Conservation (phyloP, 2,113 vertebrate genomes). For the Cynocephalus volans region DNA sequence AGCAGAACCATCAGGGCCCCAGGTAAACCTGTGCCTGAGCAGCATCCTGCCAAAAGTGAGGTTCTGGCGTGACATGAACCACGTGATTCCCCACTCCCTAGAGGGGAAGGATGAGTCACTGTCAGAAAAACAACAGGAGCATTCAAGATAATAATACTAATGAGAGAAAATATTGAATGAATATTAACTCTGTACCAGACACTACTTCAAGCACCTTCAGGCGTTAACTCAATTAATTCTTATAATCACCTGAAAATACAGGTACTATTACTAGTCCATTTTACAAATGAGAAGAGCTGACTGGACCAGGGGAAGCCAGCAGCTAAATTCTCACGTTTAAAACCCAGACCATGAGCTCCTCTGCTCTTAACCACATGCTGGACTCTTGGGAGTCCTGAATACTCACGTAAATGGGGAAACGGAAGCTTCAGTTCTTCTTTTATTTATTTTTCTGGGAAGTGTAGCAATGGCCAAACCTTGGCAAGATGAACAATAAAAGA, state of each 20-base stretch:
- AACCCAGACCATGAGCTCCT: fast-evolving
- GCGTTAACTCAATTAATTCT: not conserved
- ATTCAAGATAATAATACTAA: fast-evolving
- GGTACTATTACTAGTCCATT: fast-evolving
- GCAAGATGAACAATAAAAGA: not conserved
- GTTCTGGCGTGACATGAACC: not conserved
- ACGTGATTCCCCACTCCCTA: fast-evolving
- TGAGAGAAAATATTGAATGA: fast-evolving
- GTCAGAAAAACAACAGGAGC: not conserved
- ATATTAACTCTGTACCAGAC: not conserved
- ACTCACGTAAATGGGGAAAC: too few species aligned
- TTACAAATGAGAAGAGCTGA: too few species aligned
- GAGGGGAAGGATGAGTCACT: too few species aligned
- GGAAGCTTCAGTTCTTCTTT: not conserved
- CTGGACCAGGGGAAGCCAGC: not conserved
- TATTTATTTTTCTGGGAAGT: fast-evolving
- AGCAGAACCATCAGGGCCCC: not conserved
- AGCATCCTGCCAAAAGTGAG: too few species aligned
- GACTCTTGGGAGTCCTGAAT: not conserved
- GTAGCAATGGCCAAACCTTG: not conserved
- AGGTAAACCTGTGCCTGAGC: not conserved
- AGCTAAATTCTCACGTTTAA: fast-evolving
- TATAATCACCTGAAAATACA: fast-evolving
- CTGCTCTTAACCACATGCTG: fast-evolving
- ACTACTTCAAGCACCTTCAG: fast-evolving